Base-by-base conservation (phyloP, 1,140 invertebrate species). In the Neodiprion virginianus region DNA sequence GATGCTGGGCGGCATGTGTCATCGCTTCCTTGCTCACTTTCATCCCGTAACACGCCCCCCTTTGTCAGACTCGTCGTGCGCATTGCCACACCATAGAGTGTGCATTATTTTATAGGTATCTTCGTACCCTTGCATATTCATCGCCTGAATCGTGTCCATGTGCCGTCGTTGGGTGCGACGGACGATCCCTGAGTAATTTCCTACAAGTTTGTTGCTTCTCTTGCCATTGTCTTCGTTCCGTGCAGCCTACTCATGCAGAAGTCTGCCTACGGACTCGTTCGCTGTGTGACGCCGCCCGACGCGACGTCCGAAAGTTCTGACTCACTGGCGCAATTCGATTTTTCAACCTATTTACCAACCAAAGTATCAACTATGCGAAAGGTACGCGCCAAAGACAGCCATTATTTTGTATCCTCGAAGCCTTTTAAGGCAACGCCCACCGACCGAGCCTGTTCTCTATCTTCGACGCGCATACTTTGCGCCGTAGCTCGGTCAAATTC, bases 281-380 rank as follows among this genome's bases (percentile, higher is more conserved):
- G 28, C 28, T 40, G 5, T 40, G 28, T 2, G 28, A 40, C 28
- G 28, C 1, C 1, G 28, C 28, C 28, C 28, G 28, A 47, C 66
- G 53, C 53, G 53, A 61, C 53, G 65, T 68, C 70, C 23, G 76
- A 61, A 61, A 7, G 53, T 61, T 14, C 78, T 81, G 79, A 81
- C 79, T 80, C 81, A 80, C 77, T 79, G 70, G 71, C 49, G 71
- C 28, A 40, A 61, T 61, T 23, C 65, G 74, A 75, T 76, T 76
- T 79, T 83, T 81, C 80, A 75, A 80, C 80, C 80, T 74, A 82
- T 82, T 81, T 81, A 79, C 4, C 21, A 71, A 48, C 70, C 2
- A 71, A 71, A 71, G n/a, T 48, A 40, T 71, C 21, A 14, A 71
- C 70, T 61, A 48, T 71, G 70, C 70, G 48, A 23, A 48, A 71